Conservation (phyloP, 2,888 invertebrate species). For the Rhabditophanes sp. region DNA sequence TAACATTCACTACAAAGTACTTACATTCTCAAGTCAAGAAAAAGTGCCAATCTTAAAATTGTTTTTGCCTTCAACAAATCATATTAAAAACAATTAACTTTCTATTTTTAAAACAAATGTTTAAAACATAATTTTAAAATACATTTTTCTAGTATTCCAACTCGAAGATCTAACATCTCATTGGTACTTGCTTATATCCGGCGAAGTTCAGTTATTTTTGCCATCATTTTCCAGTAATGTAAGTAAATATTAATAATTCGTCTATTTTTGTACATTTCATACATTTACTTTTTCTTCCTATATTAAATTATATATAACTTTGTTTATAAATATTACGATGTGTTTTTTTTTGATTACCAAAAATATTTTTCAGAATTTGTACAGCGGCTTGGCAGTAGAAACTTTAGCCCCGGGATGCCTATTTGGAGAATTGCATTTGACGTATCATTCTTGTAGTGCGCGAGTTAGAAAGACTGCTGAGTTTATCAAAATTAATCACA, state of each 20-base stretch:
- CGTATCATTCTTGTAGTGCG: conserved; percentile 30
- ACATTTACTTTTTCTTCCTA: not conserved
- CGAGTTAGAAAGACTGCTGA: conserved; percentile 25
- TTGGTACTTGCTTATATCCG: conserved; percentile 41
- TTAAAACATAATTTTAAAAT: not conserved
- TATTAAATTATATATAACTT: conserved; percentile 2
- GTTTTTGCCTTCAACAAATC: not conserved
- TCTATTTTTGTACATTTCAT: not conserved
- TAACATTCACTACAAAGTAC: conserved; percentile 1
- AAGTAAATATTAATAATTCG: not conserved
- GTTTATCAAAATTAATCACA: conserved; percentile 29
- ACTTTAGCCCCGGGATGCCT: conserved; percentile 24
- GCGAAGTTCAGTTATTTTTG: conserved; percentile 35
- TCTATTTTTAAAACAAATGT: not conserved
- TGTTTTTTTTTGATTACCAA: conserved; percentile 1
- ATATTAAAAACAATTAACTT: conserved; percentile 4
- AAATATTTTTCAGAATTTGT: conserved; percentile 10
- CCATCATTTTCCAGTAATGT: not conserved
- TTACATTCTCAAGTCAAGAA: too few relatives aligned
- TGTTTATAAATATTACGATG: conserved; percentile 2
- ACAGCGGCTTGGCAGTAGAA: conserved; percentile 11
- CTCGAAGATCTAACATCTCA: conserved; percentile 24
- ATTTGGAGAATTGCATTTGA: conserved; percentile 33
- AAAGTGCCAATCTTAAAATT: too few relatives aligned
- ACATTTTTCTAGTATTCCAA: conserved; percentile 32